These are phyloP conservation scores for Dynastes maya DNA, from an alignment of 2,888 invertebrate genomes.

Conservation along the genomic window DNA sequence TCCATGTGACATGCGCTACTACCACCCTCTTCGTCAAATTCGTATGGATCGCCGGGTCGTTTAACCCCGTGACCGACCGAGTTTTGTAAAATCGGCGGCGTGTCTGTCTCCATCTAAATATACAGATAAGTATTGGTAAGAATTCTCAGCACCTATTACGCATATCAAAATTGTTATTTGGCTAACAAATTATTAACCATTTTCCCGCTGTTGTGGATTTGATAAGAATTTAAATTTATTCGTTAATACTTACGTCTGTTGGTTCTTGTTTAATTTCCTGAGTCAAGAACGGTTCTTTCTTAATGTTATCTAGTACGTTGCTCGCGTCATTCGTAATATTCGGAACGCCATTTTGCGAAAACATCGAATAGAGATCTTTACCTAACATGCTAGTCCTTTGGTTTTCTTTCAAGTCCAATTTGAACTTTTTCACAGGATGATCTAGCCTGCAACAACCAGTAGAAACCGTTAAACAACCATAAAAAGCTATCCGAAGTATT, in stretches of 20 bases:
- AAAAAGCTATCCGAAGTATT: conserved; percentile 52
- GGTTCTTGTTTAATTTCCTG: conserved; percentile 80
- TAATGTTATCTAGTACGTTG: conserved; percentile 59
- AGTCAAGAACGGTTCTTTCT: conserved; percentile 62
- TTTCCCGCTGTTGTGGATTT: too few species aligned
- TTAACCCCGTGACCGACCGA: conserved; percentile 65
- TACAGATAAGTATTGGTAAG: too few species aligned
- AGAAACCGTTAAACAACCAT: conserved; percentile 6
- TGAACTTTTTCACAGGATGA: conserved; percentile 92
- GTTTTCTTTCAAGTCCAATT: conserved; percentile 74
- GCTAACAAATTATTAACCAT: too few species aligned
- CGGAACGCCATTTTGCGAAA: conserved; percentile 62
- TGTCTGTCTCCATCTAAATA: conserved; percentile 62
- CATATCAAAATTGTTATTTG: too few species aligned
- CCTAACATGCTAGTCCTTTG: conserved; percentile 67
- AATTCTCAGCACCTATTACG: too few species aligned
- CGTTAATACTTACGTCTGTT: conserved; percentile 58
- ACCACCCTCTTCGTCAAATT: conserved; percentile 79
- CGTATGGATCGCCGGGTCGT: conserved; percentile 77
- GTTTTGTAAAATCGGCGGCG: conserved; percentile 61
- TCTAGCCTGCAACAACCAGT: conserved; percentile 78
- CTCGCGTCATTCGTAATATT: conserved; percentile 55
- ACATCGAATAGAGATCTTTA: conserved; percentile 68
- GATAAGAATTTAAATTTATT: too few species aligned
- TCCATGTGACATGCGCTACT: conserved; percentile 72